Evolutionary conservation across 2,113 vertebrate species (phyloP).

Genomic region (Herpailurus yagouaroundi): DNA sequence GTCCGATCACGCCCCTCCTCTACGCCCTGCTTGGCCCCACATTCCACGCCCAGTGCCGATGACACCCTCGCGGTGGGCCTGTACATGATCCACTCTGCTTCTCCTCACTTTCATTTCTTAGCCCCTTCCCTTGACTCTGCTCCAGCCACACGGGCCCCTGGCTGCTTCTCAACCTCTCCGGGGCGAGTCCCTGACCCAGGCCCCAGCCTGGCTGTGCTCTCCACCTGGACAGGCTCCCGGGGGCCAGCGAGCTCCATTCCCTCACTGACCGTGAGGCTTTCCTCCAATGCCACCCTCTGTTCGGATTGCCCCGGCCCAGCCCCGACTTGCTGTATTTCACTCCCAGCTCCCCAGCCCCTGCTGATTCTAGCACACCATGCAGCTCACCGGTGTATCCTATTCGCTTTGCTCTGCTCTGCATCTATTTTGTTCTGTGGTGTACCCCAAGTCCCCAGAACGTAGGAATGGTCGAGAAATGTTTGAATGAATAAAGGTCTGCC

Average conservation of each 20-base stretch:
- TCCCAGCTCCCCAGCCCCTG: background rate
- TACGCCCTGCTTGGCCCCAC: background rate
- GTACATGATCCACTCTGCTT: background rate
- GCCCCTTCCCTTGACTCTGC: fast-evolving
- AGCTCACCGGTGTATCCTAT: background rate
- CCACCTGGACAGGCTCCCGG: background rate
- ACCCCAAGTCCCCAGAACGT: background rate
- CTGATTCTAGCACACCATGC: background rate
- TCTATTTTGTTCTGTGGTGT: background rate
- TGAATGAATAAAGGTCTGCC: background rate
- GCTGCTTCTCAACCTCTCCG: no score
- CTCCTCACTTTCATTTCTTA: background rate
- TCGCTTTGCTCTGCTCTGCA: background rate
- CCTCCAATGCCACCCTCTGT: background rate
- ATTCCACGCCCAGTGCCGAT: background rate
- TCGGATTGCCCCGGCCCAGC: background rate
- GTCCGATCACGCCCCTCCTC: fast-evolving
- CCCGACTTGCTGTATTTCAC: fast-evolving
- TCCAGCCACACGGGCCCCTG: background rate
- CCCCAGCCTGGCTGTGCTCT: background rate
- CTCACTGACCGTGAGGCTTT: background rate
- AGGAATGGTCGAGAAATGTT: background rate
- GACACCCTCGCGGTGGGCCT: background rate
- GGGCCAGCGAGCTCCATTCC: fast-evolving
- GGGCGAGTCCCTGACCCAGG: background rate